Percentiles rank a stretch among this genome's conserved stretches.
These are phyloP conservation scores for Amphiprion percula DNA, from an alignment of 2,113 vertebrate species.

Conservation along the genomic window DNA sequence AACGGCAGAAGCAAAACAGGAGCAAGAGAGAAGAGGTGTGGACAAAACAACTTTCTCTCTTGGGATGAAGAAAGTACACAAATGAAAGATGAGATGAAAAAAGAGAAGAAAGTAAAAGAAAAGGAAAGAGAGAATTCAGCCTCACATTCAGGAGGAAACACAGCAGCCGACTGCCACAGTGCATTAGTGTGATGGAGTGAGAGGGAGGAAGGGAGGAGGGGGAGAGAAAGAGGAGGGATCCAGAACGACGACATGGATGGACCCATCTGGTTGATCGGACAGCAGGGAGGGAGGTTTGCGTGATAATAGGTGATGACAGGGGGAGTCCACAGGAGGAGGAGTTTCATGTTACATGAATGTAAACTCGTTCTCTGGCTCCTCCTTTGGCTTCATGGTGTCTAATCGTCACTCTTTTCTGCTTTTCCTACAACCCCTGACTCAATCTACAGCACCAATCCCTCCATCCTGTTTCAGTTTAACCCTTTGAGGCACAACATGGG, in stretches of 20 bases:
- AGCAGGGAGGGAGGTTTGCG: slow-evolving; percentile 33
- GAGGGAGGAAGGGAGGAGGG: slow-evolving; percentile 35
- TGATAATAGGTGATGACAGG: slow-evolving; percentile 56
- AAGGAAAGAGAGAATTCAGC: slow-evolving; percentile 23
- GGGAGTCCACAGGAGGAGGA: slow-evolving; percentile 32
- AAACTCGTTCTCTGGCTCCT: slow-evolving; percentile 26
- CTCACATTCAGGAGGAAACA: slow-evolving; percentile 55
- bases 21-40: not conserved
- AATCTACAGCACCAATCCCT: not conserved
- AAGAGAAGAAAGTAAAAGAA: slow-evolving; percentile 2
- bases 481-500: no score
- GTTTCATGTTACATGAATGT: slow-evolving; percentile 35
- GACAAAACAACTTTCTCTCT: no score
- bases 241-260: slow-evolving; percentile 29
- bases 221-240: not conserved
- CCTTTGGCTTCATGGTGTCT: slow-evolving; percentile 20
- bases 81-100: not conserved
- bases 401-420: slow-evolving; percentile 18
- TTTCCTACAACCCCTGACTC: slow-evolving; percentile 15
- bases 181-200: slow-evolving; percentile 78
- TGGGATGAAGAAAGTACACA: no score
- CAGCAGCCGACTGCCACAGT: slow-evolving; percentile 69
- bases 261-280: slow-evolving; percentile 62
- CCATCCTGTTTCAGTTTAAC: no score
- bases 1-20: not conserved